Base-by-base conservation (phyloP, 2,888 invertebrate genomes). In the Tromatobia lineatoria region DNA sequence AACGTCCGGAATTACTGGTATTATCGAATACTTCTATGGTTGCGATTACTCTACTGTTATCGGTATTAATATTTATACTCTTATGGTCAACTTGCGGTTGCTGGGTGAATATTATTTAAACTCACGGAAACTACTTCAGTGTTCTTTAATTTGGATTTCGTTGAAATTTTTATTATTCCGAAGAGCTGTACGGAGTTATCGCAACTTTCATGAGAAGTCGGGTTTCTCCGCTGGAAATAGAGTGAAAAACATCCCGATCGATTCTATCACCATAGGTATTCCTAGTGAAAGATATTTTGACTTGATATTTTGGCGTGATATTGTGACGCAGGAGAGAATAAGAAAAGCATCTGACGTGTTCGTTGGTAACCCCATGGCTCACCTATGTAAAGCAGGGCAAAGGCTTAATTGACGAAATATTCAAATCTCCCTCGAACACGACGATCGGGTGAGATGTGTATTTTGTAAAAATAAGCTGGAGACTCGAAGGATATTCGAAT, bases 341-440 rank as follows among this genome's bases (percentile, higher is more conserved):
- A 42, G 15, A 76, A 67, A 67, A 0, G 23, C 13, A 10, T 38
- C 57, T 18, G 67, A 42, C 64, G 45, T 67, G 66, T 38, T 86
- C 87, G 89, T 87, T 88, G 75, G 82, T 90, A 90, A 92, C 91
- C 91, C 87, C 85, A 85, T 67, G 74, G 77, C 86, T 91, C 89
- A 91, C 91, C 91, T 92, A 92, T 92, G 92, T 88, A 90, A 92
- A 93, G 85, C 88, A 89, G 86, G 20, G 45, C 54, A 57, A 82
- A 82, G 88, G 84, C 86, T 92, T 92, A 93, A 93, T 92, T 91
- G 92, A 90, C 88, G 88, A 92, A 92, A 91, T 92, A 92, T 92
- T 93, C 88, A 92, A 92, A 92, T 91, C 52, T 66, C 77, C 42
- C n/a, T 42, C 77, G 76, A 77, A 75, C 11, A 70, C 54, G 20